Evolutionary conservation across 2,888 invertebrate species (phyloP).

Genomic region (Phorcus lineatus): DNA sequence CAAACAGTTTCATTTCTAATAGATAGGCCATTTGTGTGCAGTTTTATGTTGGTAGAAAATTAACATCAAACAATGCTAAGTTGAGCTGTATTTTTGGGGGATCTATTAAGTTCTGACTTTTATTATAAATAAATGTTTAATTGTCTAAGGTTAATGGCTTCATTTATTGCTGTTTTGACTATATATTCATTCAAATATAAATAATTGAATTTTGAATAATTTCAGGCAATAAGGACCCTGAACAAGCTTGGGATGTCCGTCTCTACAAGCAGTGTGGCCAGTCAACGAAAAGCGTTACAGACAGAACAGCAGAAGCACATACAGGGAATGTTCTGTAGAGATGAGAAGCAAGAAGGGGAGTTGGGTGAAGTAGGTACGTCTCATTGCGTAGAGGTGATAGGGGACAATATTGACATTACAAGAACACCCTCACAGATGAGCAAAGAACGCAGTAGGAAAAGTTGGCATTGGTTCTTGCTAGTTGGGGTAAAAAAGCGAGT

Average conservation of each 20-base stretch:
- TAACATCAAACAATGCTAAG: no score
- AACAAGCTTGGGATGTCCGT: slow-evolving; percentile 6
- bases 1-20: no score
- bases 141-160: no score
- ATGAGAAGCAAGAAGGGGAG: neutral
- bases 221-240: neutral
- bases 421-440: slow-evolving; percentile 27
- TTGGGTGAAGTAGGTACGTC: neutral
- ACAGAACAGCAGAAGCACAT: neutral
- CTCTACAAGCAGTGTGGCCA: neutral
- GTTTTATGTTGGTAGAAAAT: no score
- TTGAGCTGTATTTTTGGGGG: no score
- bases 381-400: slow-evolving; percentile 27
- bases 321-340: neutral
- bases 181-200: no score
- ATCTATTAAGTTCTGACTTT: no score
- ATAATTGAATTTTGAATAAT: neutral
- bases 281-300: neutral
- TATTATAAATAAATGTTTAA: no score
- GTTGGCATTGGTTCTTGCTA: slow-evolving; percentile 30
- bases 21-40: no score
- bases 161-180: no score
- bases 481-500: slow-evolving; percentile 17
- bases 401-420: slow-evolving; percentile 35
- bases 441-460: neutral